Evolutionary conservation across 2,797 vertebrate genomes (phyloP), one percentile per base, ranked within the genome.

Genomic region (Sebastolobus altivelis): DNA sequence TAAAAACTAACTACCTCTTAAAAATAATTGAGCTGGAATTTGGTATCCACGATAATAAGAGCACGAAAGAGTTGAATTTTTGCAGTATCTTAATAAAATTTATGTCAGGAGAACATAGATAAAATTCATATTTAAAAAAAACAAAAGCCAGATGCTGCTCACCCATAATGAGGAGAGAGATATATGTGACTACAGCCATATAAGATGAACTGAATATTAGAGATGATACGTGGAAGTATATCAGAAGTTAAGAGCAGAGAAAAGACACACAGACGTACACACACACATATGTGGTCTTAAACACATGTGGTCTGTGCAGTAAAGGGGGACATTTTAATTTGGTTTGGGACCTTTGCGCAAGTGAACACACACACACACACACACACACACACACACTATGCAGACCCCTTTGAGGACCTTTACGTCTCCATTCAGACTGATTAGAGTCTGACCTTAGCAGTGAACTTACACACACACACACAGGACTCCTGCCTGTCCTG

Each of bases 361-460:
- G 20, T 33, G 31, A 61, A 75, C 52, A 77, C 73, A 74, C 22
- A 62, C 74, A 40, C 52, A 38, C 61, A 43, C 63, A 38, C 61
- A 43, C 63, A 40, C 63, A 27, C 65, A 56, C 52, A 38, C 61
- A 43, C 63, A 20, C 49, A 22, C 61, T 1, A 82, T 43, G 82
- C 63, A 9, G 49, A 31, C 58, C 38, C n/a, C 65, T 70, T 71
- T 58, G 31, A 75, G 77, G 81, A 86, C 72, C 75, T 78, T 60
- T 78, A 46, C 56, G 74, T 84, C 83, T 92, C 82, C 83, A 60
- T 90, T 85, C 77, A 84, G 87, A 75, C 89, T 94, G 87, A 94
- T 93, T 92, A 88, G 85, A 87, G 87, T 2, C 38, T 91, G 92
- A 92, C 92, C 92, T 91, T 79, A 78, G 83, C 84, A 70, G 75